phyloP scores from a whole-genome alignment of 2,113 vertebrate species.

The Anarhynchus alexandrinus region DNA sequence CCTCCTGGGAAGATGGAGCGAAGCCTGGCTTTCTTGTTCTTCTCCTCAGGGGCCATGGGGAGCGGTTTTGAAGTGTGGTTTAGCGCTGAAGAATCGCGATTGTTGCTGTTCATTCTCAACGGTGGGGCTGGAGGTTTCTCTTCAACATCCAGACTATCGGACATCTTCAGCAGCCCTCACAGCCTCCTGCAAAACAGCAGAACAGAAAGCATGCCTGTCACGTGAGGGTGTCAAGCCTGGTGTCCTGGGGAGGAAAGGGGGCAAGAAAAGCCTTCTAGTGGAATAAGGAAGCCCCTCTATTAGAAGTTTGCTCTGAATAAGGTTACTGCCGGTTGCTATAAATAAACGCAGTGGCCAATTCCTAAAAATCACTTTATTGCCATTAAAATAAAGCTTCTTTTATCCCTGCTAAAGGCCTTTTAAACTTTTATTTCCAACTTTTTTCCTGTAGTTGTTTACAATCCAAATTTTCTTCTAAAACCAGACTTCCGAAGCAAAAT shows the following conservation, averaged over 20 bases:
- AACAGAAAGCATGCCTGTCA: neutral
- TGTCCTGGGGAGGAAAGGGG: neutral
- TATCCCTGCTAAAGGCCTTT: neutral
- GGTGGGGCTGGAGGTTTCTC: constrained; percentile 98
- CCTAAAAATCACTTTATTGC: neutral
- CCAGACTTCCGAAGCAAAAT: neutral
- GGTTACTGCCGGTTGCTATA: neutral
- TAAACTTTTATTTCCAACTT: neutral
- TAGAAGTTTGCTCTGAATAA: neutral
- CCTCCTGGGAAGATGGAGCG: constrained; percentile 98
- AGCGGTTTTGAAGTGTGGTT: constrained; percentile 97
- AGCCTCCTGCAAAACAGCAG: constrained; percentile 75
- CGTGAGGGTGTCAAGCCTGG: neutral
- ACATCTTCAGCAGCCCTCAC: constrained; percentile 94
- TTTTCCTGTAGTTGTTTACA: neutral
- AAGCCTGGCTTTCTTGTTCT: constrained; percentile 98
- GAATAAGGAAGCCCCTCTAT: neutral
- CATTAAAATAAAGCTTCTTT: neutral
- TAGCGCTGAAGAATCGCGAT: constrained; percentile 90
- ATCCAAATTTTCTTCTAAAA: neutral
- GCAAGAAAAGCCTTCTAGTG: neutral
- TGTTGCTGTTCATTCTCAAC: constrained; percentile 99
- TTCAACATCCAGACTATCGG: constrained; percentile 94
- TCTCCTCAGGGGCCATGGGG: constrained; percentile 98
- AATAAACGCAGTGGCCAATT: neutral